Percentiles rank a stretch among this genome's conserved stretches.
These are phyloP conservation scores for Sapajus apella DNA, from an alignment of 2,113 vertebrate species.

Conservation along the genomic window DNA sequence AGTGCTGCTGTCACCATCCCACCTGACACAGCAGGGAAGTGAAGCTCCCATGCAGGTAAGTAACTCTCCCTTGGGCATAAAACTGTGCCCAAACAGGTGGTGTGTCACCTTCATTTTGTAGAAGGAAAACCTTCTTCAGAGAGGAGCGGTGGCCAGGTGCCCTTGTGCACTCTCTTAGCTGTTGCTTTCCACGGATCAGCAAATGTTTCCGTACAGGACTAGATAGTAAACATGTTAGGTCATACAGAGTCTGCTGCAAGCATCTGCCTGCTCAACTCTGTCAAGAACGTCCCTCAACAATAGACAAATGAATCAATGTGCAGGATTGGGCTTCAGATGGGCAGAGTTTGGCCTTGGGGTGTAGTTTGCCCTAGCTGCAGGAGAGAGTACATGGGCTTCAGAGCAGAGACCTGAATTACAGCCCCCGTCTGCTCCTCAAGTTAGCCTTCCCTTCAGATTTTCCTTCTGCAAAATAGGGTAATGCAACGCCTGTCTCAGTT, in stretches of 20 bases:
- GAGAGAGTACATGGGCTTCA: fast-evolving
- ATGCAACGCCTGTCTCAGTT: neutral
- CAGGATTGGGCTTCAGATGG: too few relatives aligned
- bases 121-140: too few relatives aligned
- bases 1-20: fast-evolving
- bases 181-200: fast-evolving
- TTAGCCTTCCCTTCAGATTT: neutral
- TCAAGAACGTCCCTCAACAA: neutral
- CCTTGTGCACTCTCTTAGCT: neutral
- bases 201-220: neutral
- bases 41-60: fast-evolving
- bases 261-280: neutral
- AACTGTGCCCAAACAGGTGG: neutral
- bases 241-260: neutral
- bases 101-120: neutral
- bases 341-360: neutral
- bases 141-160: fast-evolving
- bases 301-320: neutral
- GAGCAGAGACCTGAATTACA: neutral
- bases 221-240: neutral
- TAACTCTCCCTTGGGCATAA: neutral
- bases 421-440: neutral
- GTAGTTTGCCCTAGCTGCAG: neutral
- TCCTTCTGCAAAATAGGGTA: neutral
- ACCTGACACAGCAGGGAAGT: neutral